A percentile compares a stretch with the other conserved stretches of the same genome.
phyloP scores from a whole-genome alignment of 2,888 invertebrate species.

The Pyrrhia umbra region DNA sequence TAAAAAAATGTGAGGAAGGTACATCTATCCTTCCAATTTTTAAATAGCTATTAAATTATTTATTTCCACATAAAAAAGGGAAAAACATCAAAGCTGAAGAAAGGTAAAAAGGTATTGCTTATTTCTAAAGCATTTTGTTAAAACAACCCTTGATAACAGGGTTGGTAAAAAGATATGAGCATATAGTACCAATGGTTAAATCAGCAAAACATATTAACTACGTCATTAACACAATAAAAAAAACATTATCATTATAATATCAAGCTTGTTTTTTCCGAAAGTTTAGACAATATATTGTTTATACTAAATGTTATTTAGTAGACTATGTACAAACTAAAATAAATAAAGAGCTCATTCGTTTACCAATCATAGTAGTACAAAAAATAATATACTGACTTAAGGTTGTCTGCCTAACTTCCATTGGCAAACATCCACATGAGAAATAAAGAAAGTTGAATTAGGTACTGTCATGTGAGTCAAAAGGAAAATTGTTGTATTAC shows the following conservation, averaged over 20 bases:
- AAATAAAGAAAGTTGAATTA: constrained; percentile 50
- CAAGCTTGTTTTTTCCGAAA: background rate
- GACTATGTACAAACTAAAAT: background rate
- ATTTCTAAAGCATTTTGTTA: too few relatives aligned
- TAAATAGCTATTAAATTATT: too few relatives aligned
- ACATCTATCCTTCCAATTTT: too few relatives aligned
- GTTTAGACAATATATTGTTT: background rate
- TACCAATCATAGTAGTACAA: constrained; percentile 15
- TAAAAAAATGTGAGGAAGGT: too few relatives aligned
- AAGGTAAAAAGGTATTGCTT: too few relatives aligned
- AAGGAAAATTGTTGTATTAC: constrained; percentile 40
- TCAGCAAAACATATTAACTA: too few relatives aligned
- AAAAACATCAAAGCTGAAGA: too few relatives aligned
- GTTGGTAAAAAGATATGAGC: too few relatives aligned
- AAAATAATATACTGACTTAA: constrained; percentile 30
- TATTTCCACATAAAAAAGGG: too few relatives aligned
- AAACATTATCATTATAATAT: background rate
- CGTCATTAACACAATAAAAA: too few relatives aligned
- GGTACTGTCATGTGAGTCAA: constrained; percentile 43
- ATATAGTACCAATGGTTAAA: too few relatives aligned
- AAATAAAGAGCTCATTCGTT: constrained; percentile 11
- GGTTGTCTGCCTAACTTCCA: constrained; percentile 30
- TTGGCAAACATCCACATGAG: constrained; percentile 51
- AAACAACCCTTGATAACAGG: too few relatives aligned
- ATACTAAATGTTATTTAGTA: background rate